Evolutionary conservation across 2,113 vertebrate species (phyloP).

Genomic region (Benitochromis conjunctus): DNA sequence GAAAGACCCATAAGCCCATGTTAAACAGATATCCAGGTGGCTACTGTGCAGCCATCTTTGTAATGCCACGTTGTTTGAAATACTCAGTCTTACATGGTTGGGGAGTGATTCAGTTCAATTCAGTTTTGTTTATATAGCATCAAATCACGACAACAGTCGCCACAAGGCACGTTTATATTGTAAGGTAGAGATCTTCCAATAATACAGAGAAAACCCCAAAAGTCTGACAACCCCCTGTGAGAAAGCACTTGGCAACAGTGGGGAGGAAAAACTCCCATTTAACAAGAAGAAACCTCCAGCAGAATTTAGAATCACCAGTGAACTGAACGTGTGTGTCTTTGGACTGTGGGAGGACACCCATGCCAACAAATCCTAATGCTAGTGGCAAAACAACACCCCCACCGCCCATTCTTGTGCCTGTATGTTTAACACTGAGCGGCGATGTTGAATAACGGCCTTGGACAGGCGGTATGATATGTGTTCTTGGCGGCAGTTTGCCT

Average conservation of each 20-base stretch:
- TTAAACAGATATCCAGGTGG: neutral
- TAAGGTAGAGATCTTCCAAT: neutral
- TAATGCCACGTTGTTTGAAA: neutral
- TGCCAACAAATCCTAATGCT: neutral
- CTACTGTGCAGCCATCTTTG: neutral
- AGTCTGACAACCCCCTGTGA: neutral
- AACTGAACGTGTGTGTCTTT: neutral
- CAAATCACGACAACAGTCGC: rapidly evolving
- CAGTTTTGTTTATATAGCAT: neutral
- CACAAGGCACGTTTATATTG: neutral
- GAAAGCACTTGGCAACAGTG: neutral
- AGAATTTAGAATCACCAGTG: neutral
- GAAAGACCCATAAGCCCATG: neutral
- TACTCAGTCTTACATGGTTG: neutral
- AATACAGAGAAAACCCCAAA: neutral
- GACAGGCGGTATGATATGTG: neutral
- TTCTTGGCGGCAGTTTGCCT: neutral
- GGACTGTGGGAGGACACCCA: neutral
- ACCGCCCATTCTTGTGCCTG: too few relatives aligned
- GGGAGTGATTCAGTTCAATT: neutral
- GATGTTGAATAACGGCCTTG: neutral
- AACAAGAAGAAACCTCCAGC: neutral
- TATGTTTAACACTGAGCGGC: neutral
- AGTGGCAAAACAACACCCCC: neutral
- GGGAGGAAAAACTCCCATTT: neutral